Conservation (phyloP, 2,113 vertebrate genomes). For the Scophthalmus maximus region DNA sequence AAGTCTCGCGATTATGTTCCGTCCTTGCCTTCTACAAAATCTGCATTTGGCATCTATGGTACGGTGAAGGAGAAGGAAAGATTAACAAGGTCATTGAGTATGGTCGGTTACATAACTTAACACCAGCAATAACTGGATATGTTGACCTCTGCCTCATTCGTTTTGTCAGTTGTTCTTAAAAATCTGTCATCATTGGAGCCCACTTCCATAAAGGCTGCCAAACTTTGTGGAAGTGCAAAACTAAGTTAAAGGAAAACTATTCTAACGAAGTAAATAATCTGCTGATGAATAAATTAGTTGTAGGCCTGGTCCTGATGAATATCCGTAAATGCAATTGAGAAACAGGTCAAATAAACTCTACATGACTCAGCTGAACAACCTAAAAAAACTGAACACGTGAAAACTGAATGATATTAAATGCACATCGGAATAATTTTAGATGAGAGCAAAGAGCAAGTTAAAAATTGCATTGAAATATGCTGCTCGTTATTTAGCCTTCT, state of each 20-base stretch:
- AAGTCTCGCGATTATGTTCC: no score
- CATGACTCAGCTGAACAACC: not conserved
- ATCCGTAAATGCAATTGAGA: not conserved
- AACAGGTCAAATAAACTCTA: conserved; percentile 11
- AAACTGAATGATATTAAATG: not conserved
- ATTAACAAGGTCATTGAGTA: no score
- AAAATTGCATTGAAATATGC: conserved; percentile 42
- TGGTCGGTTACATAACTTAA: no score
- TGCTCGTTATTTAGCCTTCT: conserved; percentile 39
- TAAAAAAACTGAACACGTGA: not conserved
- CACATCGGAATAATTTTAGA: not conserved
- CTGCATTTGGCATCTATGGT: no score
- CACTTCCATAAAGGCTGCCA: not conserved
- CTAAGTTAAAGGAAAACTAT: no score
- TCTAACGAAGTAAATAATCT: not conserved
- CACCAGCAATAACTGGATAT: no score
- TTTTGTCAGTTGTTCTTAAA: no score
- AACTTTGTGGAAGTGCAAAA: no score
- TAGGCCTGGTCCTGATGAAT: not conserved
- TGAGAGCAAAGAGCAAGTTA: conserved; percentile 26
- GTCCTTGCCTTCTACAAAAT: no score
- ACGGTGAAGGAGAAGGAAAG: no score
- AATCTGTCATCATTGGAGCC: not conserved
- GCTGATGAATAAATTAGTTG: not conserved
- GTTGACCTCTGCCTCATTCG: no score